These are phyloP conservation scores for Periphyllus acericola DNA, from an alignment of 2,888 invertebrate genomes.

Conservation along the genomic window DNA sequence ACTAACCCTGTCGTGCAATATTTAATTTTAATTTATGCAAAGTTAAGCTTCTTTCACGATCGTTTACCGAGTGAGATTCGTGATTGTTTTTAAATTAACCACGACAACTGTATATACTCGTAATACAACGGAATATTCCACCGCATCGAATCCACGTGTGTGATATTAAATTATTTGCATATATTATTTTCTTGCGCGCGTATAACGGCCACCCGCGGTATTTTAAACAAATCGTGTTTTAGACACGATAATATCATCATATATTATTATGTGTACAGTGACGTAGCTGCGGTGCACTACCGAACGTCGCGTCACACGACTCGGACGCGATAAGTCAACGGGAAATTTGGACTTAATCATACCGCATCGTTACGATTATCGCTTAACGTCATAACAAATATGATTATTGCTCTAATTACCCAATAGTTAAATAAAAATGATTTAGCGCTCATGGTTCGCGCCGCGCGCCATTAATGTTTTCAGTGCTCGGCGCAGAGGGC, in stretches of 20 bases:
- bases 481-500: background rate
- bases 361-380: background rate
- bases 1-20: background rate
- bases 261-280: too few relatives aligned
- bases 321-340: background rate
- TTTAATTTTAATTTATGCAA: background rate
- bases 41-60: background rate
- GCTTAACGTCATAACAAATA: background rate
- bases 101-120: background rate
- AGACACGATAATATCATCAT: too few relatives aligned
- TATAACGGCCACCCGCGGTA: too few relatives aligned
- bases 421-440: conserved; percentile 14
- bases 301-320: background rate
- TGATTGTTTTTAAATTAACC: background rate
- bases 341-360: background rate
- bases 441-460: background rate
- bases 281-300: background rate
- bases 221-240: background rate
- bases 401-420: conserved; percentile 3
- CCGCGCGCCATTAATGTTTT: conserved; percentile 14
- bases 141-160: too few relatives aligned
- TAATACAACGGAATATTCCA: too few relatives aligned
- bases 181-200: too few relatives aligned
- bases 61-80: background rate
- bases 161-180: too few relatives aligned